Base-by-base conservation (phyloP, 2,888 invertebrate species). In the Baronia brevicornis region DNA sequence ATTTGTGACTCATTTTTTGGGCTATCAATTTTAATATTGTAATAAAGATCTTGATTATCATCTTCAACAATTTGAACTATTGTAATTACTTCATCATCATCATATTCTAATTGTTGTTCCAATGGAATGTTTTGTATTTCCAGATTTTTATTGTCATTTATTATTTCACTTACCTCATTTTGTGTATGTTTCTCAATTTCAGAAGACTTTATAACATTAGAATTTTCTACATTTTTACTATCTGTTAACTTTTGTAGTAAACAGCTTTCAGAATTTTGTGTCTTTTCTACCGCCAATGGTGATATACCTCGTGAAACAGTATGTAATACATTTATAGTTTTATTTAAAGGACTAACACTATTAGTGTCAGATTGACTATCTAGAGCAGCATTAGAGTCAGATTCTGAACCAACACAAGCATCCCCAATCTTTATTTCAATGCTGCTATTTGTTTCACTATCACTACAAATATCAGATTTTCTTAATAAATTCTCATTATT, bases 21-120 rank as follows among this genome's bases (percentile, higher is more conserved):
- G 46, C 73, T 78, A 13, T 67, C 70, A 38, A 78, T 71, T 35
- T 78, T 69, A 17, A 80, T 73, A 31, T 74, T 60, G 45, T 80
- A 82, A 44, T 79, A 80, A 9, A 74, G 43, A 23, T 78, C 75
- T 22, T 68, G 69, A 39, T 75, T 63, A 39, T 82, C 82, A 69
- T 84, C 84, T 43, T 84, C 85, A 7, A 85, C 74, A 40, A 85
- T 84, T 57, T 85, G 84, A 8, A 82, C 79, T 43, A 85, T 68
- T 17, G 85, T 85, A 17, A 85, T 82, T 29, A 84, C 68, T 50
- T 85, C 85, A 55, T 84, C 84, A 58, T 79, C 80, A 55, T 78
- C 80, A 61, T 68, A 77, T 32, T 68, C 66, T 43, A 69, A 43
- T 19, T 72, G 70, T 30, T 72, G 63, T 30, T 66, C 68, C 34